phyloP scores from a whole-genome alignment of 2,888 invertebrate genomes.

The Tryphoninae sp. region DNA sequence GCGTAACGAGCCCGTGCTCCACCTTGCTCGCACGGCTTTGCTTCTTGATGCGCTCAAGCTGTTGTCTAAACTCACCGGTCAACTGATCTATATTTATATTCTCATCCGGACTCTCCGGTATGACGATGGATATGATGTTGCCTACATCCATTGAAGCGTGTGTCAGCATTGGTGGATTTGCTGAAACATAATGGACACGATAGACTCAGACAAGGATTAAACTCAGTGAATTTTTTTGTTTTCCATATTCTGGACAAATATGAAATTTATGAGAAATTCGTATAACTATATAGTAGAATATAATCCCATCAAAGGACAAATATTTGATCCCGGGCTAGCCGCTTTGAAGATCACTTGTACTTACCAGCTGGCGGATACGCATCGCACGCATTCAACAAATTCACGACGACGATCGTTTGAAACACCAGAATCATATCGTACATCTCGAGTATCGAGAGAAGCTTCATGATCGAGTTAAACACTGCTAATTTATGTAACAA shows the following conservation, averaged over 20 bases:
- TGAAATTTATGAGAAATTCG: no score
- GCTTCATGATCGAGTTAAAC: not conserved
- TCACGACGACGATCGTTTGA: slow-evolving; percentile 12
- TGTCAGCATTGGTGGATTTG: slow-evolving; percentile 59
- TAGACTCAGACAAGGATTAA: no score
- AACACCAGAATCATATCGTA: slow-evolving; percentile 30
- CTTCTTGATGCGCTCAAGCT: slow-evolving; percentile 62
- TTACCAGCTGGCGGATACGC: slow-evolving; percentile 39
- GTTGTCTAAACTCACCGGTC: slow-evolving; percentile 61
- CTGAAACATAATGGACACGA: slow-evolving; percentile 33
- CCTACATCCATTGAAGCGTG: slow-evolving; percentile 64
- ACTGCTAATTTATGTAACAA: not conserved
- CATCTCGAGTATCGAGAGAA: not conserved
- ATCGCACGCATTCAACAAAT: slow-evolving; percentile 14
- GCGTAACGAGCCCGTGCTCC: slow-evolving; percentile 60
- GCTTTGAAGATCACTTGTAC: not conserved
- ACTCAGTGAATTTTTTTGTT: no score
- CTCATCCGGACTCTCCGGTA: slow-evolving; percentile 63
- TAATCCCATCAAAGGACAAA: no score
- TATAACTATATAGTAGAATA: no score
- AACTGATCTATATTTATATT: slow-evolving; percentile 64
- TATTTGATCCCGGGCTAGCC: no score
- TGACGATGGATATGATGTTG: slow-evolving; percentile 65
- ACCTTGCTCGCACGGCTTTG: slow-evolving; percentile 60
- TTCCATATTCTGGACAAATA: no score